A percentile compares a stretch with the other conserved stretches of the same genome.
Evolutionary conservation across 2,888 invertebrate genomes (phyloP).

Genomic region (Macropis europaea): DNA sequence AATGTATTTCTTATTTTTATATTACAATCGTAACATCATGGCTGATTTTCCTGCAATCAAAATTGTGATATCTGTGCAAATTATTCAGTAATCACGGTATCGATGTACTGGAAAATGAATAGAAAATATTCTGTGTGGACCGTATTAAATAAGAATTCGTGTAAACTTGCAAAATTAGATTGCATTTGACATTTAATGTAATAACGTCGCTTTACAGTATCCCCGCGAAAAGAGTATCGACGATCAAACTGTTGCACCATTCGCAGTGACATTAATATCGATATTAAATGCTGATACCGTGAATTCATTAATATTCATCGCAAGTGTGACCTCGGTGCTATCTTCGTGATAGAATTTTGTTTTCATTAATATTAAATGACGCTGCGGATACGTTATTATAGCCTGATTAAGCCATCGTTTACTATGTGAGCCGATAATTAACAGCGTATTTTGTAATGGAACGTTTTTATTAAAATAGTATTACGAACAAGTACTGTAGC

Average conservation of each 20-base stretch:
- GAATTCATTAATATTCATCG: conserved; percentile 13
- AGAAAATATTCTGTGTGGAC: no score
- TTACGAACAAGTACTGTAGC: no score
- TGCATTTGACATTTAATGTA: no score
- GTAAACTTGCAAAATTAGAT: no score
- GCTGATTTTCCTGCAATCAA: no score
- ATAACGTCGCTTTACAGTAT: neutral
- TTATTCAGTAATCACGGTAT: no score
- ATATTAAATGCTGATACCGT: neutral
- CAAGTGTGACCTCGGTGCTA: neutral
- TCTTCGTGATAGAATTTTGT: conserved; percentile 15
- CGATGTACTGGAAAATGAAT: no score
- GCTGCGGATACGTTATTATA: neutral
- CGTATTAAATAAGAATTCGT: no score
- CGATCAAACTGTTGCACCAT: neutral
- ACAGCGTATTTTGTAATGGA: neutral
- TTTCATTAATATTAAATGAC: conserved; percentile 11
- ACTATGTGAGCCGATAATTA: conserved; percentile 6
- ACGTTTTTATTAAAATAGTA: neutral
- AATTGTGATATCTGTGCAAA: no score
- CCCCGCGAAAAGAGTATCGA: neutral
- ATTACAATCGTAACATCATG: no score
- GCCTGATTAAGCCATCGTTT: neutral
- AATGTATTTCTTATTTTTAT: no score
- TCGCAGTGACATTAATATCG: neutral